Evolutionary conservation across 2,113 vertebrate species (phyloP).

Genomic region (Carollia perspicillata): DNA sequence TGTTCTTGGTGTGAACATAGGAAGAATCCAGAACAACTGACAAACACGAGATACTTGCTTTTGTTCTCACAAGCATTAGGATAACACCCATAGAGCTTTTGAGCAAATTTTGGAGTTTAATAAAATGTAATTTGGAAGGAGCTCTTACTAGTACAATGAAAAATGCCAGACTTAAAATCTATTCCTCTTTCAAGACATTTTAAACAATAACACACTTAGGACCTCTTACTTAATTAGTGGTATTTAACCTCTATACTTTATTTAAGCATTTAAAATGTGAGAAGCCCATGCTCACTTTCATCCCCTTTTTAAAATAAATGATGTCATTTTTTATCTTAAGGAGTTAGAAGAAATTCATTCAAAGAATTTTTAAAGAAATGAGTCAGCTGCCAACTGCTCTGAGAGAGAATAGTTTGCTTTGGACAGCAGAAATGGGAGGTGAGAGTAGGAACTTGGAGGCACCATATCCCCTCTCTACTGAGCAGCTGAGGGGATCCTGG

Average conservation of each 20-base stretch:
- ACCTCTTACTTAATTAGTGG: background rate
- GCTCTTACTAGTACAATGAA: background rate
- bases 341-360: background rate
- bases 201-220: background rate
- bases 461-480: rapidly evolving
- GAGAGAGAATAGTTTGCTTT: background rate
- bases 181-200: background rate
- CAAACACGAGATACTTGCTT: background rate
- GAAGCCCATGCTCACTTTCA: background rate
- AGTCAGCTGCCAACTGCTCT: background rate
- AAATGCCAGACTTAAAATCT: background rate
- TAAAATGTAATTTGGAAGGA: background rate
- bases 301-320: background rate
- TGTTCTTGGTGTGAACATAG: background rate
- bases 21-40: background rate
- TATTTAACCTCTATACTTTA: background rate
- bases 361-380: background rate
- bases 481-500: background rate
- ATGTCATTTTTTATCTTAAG: background rate
- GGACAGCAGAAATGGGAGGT: too few species aligned
- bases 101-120: background rate
- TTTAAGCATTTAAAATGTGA: background rate
- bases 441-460: rapidly evolving
- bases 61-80: background rate
- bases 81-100: background rate